phyloP scores from a whole-genome alignment of 2,797 vertebrate genomes.

The Lagodon rhomboides region DNA sequence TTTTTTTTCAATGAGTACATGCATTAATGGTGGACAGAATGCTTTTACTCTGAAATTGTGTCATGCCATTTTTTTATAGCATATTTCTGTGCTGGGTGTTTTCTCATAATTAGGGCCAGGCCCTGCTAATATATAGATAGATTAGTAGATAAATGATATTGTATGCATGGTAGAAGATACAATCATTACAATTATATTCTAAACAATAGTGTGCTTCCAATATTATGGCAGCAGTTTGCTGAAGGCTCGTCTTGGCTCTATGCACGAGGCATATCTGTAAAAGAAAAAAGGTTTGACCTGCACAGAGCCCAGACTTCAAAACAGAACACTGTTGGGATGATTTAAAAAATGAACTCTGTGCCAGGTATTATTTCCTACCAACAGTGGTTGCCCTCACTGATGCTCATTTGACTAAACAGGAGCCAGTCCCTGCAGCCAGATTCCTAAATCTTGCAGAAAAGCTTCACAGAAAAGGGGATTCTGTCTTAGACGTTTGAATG shows the following conservation, averaged over 20 bases:
- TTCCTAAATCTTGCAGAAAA: slow-evolving; percentile 4
- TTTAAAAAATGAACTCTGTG: neutral
- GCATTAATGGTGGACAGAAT: rapidly evolving
- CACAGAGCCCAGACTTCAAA: neutral
- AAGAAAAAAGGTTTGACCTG: slow-evolving; percentile 1
- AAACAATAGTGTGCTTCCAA: neutral
- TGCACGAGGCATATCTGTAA: neutral
- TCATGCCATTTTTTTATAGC: neutral
- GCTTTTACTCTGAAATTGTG: slow-evolving; percentile 24
- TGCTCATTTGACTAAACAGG: neutral
- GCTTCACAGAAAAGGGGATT: neutral
- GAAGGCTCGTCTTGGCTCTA: neutral
- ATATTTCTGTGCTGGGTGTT: neutral
- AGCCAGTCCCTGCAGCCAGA: neutral
- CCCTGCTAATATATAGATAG: neutral
- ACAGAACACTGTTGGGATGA: neutral
- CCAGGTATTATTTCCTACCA: neutral
- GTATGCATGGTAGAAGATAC: neutral
- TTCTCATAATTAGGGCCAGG: neutral
- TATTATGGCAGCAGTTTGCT: neutral
- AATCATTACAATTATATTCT: neutral
- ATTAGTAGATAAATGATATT: neutral
- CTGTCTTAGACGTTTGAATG: neutral
- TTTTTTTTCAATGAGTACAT: neutral
- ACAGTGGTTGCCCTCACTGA: neutral